Conservation (phyloP, 2,113 vertebrate species). For the Phocoena sinus region DNA sequence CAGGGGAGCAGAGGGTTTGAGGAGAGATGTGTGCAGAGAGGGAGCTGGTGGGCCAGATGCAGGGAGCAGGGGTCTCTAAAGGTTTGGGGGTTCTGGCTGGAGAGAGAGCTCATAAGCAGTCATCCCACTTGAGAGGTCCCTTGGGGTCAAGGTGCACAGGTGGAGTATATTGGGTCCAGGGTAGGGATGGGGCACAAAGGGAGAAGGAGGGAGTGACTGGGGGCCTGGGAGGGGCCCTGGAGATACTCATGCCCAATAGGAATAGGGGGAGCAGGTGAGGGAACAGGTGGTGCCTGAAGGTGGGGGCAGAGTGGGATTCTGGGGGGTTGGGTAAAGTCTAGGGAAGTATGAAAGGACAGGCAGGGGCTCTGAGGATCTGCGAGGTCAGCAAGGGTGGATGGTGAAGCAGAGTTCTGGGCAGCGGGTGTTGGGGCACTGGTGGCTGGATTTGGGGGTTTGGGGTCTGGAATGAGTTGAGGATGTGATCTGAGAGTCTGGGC, state of each 20-base stretch:
- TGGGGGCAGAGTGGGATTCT: not conserved
- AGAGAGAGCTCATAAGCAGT: not conserved
- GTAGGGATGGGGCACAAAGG: not conserved
- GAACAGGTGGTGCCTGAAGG: not conserved
- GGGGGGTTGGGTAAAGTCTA: not conserved
- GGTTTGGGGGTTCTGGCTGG: not conserved
- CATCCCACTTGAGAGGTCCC: not conserved
- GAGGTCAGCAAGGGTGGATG: not conserved
- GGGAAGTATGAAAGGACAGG: not conserved
- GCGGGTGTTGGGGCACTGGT: not conserved
- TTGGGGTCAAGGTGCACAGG: not conserved
- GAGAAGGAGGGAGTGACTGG: not conserved
- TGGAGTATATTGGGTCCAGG: not conserved
- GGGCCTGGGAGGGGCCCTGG: not conserved
- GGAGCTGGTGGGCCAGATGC: not conserved
- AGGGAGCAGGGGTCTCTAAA: not conserved
- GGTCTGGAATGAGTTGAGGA: not conserved
- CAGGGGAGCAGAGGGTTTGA: not conserved
- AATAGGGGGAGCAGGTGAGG: not conserved
- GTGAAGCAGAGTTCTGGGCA: not conserved
- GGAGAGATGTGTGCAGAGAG: not conserved
- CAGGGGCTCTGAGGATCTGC: not conserved
- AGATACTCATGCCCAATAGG: not conserved
- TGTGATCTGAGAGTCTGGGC: not conserved
- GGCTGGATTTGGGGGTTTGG: not conserved